Conservation (phyloP, 2,888 invertebrate genomes). For the Chymomyza caudatula region DNA sequence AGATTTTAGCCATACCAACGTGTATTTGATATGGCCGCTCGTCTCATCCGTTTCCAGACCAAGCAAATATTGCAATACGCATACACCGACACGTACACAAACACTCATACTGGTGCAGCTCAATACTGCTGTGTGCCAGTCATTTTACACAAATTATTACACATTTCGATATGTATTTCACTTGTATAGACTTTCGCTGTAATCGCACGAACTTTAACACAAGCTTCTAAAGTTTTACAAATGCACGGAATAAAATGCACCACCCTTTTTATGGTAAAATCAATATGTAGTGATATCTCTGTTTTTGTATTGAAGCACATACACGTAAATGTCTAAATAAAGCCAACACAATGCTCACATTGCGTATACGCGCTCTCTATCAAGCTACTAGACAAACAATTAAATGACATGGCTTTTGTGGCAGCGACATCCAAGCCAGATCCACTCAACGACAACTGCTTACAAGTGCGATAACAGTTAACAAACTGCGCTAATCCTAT, state of each 20-base stretch:
- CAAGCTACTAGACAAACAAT: conserved; percentile 25
- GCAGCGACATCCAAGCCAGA: conserved; percentile 12
- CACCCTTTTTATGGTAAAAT: neutral
- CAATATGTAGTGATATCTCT: neutral
- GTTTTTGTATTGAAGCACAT: conserved; percentile 27
- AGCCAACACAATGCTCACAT: neutral
- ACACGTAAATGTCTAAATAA: neutral
- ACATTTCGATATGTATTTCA: conserved; percentile 62
- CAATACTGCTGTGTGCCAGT: too few species aligned
- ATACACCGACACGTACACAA: too few species aligned
- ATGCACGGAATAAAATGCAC: conserved; percentile 3
- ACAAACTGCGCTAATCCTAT: conserved; percentile 63
- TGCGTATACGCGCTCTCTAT: conserved; percentile 34
- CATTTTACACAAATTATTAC: conserved; percentile 54
- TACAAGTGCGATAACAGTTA: conserved; percentile 66
- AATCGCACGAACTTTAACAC: neutral
- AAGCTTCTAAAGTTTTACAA: too few species aligned
- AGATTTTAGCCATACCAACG: too few species aligned
- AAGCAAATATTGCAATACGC: conserved; percentile 3
- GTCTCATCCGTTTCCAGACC: conserved; percentile 6
- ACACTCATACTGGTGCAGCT: too few species aligned
- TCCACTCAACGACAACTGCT: conserved; percentile 60
- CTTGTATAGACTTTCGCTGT: conserved; percentile 14
- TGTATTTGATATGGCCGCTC: neutral
- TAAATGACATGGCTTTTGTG: conserved; percentile 20